Evolutionary conservation across 2,113 vertebrate genomes (phyloP).

Genomic region (Oenanthe oenanthe): DNA sequence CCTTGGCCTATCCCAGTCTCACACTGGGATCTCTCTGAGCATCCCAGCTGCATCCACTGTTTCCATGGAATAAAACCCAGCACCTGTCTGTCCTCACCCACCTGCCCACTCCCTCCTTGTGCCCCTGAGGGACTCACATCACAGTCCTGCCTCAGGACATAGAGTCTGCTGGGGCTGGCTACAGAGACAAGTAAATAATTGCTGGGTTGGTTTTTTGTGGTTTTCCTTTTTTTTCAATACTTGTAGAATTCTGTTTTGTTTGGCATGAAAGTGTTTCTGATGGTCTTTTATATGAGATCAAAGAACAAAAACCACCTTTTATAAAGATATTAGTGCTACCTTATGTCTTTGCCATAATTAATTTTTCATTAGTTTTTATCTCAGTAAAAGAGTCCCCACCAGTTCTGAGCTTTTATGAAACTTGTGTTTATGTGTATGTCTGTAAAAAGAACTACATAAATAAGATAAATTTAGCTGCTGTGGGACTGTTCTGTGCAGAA

Average conservation of each 20-base stretch:
- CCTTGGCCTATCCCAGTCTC: neutral
- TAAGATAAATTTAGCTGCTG: neutral
- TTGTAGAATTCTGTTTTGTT: neutral
- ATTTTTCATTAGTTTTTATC: neutral
- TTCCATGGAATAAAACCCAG: neutral
- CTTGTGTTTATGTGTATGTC: neutral
- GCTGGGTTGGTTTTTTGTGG: too few relatives aligned
- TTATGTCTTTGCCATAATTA: neutral
- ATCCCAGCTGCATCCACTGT: neutral
- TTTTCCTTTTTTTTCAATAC: neutral
- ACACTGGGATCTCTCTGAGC: neutral
- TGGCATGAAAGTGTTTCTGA: neutral
- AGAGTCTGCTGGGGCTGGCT: neutral
- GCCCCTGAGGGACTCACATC: neutral
- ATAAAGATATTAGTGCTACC: neutral
- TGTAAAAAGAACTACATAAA: neutral
- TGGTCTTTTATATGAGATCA: neutral
- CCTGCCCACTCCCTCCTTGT: neutral
- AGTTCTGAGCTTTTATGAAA: neutral
- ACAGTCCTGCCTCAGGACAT: neutral
- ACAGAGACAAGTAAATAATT: neutral
- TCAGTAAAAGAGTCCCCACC: neutral
- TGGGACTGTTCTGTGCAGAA: neutral
- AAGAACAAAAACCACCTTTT: neutral
- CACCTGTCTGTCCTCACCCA: rapidly evolving